phyloP scores from a whole-genome alignment of 2,113 vertebrate species.

The Mesoclemmys tuberculata region DNA sequence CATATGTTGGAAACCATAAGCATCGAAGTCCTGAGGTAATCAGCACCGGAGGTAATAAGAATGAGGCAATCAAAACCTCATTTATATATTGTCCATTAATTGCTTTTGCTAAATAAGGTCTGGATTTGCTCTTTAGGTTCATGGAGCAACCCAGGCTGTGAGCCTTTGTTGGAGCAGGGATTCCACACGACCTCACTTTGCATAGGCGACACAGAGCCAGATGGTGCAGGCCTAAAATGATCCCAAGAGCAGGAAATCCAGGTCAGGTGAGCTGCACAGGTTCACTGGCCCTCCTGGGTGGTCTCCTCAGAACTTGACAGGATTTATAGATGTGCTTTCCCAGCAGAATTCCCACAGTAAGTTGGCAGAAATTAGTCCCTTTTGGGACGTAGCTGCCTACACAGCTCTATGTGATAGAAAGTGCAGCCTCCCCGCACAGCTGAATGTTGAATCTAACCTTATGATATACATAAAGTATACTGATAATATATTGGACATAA shows the following conservation, averaged over 20 bases:
- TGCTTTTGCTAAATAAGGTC: neutral
- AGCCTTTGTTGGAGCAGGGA: neutral
- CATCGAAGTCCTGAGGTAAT: neutral
- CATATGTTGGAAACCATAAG: neutral
- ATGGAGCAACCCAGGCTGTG: neutral
- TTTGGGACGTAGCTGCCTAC: neutral
- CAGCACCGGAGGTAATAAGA: neutral
- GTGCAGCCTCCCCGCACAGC: neutral
- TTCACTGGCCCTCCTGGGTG: neutral
- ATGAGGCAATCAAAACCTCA: neutral
- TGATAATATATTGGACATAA: neutral
- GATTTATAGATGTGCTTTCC: neutral
- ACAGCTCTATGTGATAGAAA: neutral
- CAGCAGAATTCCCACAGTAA: neutral
- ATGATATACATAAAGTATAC: neutral
- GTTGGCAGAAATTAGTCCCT: neutral
- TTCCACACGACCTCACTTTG: neutral
- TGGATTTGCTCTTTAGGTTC: neutral
- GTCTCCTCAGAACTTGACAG: neutral
- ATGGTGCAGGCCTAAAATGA: neutral
- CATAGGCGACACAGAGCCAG: neutral
- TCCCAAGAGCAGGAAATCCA: neutral
- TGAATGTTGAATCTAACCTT: neutral
- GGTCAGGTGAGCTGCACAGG: neutral
- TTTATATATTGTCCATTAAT: neutral